These are phyloP conservation scores for Pteropus alecto DNA, from an alignment of 2,113 vertebrate genomes.

Conservation along the genomic window DNA sequence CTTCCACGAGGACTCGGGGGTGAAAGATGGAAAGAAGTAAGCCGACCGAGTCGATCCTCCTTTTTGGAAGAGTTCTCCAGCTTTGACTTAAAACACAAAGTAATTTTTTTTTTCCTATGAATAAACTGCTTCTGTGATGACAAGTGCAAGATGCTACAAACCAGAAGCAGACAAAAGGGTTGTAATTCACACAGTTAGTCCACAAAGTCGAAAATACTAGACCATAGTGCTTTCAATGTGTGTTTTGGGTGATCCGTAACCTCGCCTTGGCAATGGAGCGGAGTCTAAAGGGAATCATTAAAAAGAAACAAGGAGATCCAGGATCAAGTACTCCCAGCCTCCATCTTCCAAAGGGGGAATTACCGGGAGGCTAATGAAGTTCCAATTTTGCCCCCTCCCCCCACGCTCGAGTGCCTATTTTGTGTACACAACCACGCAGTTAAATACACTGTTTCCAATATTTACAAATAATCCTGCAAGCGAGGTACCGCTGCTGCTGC, in stretches of 20 bases:
- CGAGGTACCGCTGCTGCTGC: background rate
- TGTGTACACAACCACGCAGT: slow-evolving; percentile 11
- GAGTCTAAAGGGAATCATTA: background rate
- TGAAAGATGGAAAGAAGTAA: slow-evolving; percentile 31
- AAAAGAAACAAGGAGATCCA: background rate
- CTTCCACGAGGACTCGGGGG: slow-evolving; percentile 6
- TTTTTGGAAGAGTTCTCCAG: background rate
- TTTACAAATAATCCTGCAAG: background rate
- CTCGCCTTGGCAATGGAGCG: background rate
- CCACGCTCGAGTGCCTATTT: background rate
- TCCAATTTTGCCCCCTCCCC: background rate
- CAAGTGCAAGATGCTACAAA: background rate
- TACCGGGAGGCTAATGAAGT: background rate
- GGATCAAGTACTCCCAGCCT: background rate
- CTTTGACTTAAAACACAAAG: slow-evolving; percentile 10
- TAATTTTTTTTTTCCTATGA: background rate
- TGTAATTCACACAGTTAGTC: background rate
- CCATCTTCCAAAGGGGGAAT: background rate
- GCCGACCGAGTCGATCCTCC: background rate
- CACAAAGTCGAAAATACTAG: background rate
- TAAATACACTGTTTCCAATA: background rate
- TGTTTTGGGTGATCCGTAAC: background rate
- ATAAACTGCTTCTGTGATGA: background rate
- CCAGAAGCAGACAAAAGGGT: background rate
- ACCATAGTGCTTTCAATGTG: background rate